phyloP scores from a whole-genome alignment of 2,113 vertebrate genomes.

The Tetrao urogallus region DNA sequence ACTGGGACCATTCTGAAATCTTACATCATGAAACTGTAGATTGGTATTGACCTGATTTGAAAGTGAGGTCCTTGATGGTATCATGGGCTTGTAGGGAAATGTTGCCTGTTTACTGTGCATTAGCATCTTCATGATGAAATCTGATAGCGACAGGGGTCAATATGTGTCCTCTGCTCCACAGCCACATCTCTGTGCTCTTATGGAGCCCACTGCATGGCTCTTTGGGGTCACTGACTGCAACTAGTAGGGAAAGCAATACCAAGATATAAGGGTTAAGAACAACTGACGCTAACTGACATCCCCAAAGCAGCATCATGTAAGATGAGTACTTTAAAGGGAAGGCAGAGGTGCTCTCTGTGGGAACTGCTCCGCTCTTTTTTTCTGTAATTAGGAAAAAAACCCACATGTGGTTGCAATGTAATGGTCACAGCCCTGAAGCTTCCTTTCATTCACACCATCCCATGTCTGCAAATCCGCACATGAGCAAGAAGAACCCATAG shows the following conservation, averaged over 20 bases:
- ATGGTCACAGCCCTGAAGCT: background rate
- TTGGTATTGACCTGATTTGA: background rate
- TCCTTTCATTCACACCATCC: background rate
- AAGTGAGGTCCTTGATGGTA: background rate
- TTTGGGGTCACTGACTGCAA: background rate
- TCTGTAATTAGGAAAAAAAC: background rate
- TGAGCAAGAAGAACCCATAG: background rate
- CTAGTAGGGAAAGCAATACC: background rate
- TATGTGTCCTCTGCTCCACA: background rate
- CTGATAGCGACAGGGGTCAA: background rate
- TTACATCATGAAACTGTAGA: constrained; percentile 36
- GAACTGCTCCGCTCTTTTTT: background rate
- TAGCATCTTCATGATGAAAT: background rate
- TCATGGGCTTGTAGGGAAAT: background rate
- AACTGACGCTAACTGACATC: background rate
- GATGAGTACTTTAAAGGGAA: background rate
- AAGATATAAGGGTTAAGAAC: background rate
- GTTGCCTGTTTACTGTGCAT: background rate
- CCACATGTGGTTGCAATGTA: rapidly evolving
- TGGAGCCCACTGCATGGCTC: background rate
- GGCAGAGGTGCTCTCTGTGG: background rate
- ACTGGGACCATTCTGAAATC: background rate
- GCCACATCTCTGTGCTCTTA: background rate
- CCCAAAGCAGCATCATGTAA: background rate
- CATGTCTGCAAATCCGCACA: background rate